These are phyloP conservation scores for Porites lobata DNA, from an alignment of 92 coral and sea anemone species.

Conservation along the genomic window DNA sequence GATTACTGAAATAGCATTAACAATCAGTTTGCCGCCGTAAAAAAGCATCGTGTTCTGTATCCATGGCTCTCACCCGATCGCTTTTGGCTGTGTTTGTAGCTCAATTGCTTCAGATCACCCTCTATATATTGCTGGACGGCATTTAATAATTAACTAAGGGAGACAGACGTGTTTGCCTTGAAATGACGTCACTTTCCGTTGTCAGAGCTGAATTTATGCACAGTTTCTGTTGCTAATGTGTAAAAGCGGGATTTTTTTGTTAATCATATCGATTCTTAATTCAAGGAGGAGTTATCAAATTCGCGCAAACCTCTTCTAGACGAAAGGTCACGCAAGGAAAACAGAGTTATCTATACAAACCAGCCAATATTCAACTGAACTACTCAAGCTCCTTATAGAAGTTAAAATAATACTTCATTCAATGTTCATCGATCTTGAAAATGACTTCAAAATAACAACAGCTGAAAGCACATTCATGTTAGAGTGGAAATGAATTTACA, in stretches of 20 bases:
- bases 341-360: not conserved
- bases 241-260: not conserved
- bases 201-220: constrained; percentile 19
- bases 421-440: too few relatives aligned
- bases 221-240: constrained; percentile 41
- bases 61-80: not conserved
- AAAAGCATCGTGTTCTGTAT: constrained; percentile 21
- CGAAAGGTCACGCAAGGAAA: constrained; percentile 29
- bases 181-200: constrained; percentile 64
- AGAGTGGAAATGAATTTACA: constrained; percentile 14
- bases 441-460: not conserved
- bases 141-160: constrained; percentile 82
- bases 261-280: constrained; percentile 6
- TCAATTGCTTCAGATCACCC: constrained; percentile 32
- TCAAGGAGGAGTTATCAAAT: not conserved
- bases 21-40: constrained; percentile 41
- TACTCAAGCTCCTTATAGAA: not conserved
- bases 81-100: not conserved
- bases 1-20: constrained; percentile 35
- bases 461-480: not conserved
- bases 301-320: not conserved
- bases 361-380: constrained; percentile 25
- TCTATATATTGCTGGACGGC: constrained; percentile 52
- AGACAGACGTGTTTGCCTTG: constrained; percentile 56
- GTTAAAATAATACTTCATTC: not conserved